Evolutionary conservation across 2,888 invertebrate species (phyloP).

Genomic region (Synergus gifuensis): DNA sequence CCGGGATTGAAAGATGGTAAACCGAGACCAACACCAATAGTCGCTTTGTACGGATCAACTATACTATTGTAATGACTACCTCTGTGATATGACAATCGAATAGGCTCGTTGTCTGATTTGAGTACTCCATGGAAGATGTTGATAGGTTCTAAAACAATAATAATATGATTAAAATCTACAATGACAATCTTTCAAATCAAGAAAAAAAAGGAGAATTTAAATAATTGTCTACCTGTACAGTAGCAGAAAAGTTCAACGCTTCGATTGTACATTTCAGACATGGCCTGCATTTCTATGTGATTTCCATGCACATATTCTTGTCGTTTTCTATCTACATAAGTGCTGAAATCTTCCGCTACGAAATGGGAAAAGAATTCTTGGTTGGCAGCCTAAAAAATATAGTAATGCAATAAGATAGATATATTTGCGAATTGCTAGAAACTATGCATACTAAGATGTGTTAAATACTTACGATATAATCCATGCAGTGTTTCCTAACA

Average conservation of each 20-base stretch:
- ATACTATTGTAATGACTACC: constrained; percentile 94
- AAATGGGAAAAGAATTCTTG: constrained; percentile 92
- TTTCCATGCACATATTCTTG: constrained; percentile 91
- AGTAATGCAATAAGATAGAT: no score
- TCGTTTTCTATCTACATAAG: constrained; percentile 89
- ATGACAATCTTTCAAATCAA: constrained; percentile 3
- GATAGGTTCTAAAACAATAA: constrained; percentile 84
- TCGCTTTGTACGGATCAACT: constrained; percentile 89
- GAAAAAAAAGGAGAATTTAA: not conserved
- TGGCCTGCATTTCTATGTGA: constrained; percentile 94
- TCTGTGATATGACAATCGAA: constrained; percentile 91
- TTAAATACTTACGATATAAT: constrained; percentile 88
- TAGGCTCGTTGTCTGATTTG: constrained; percentile 87
- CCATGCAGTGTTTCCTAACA: constrained; percentile 91
- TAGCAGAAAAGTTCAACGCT: constrained; percentile 93
- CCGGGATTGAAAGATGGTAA: constrained; percentile 89
- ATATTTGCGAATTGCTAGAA: no score
- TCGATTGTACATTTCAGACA: constrained; percentile 93
- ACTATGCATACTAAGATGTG: not conserved
- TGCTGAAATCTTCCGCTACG: constrained; percentile 92
- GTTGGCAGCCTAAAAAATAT: constrained; percentile 84
- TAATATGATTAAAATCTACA: constrained; percentile 8
- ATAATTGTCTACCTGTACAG: constrained; percentile 80
- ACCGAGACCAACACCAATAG: constrained; percentile 90
- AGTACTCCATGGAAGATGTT: constrained; percentile 91